Conservation (phyloP, 2,113 vertebrate genomes). For the Peucedramus taeniatus region DNA sequence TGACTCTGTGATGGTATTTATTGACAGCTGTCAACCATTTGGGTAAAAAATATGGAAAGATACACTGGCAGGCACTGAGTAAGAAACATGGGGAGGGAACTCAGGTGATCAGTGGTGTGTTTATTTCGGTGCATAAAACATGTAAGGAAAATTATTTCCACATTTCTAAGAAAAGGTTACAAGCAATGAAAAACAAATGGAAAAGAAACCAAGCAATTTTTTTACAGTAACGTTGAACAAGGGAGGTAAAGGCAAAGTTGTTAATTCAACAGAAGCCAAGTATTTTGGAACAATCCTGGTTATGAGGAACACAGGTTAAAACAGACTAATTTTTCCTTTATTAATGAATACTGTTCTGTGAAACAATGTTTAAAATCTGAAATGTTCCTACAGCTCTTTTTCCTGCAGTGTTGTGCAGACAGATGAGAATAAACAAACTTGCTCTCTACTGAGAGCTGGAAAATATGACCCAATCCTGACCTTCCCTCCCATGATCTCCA, state of each 20-base stretch:
- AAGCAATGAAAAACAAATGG: background rate
- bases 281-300: background rate
- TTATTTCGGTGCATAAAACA: constrained; percentile 29
- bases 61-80: background rate
- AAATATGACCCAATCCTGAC: background rate
- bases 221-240: constrained; percentile 19
- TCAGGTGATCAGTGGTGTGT: background rate
- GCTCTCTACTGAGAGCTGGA: background rate
- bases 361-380: background rate
- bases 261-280: background rate
- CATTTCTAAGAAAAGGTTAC: background rate
- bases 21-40: background rate
- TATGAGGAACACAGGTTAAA: background rate
- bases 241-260: background rate
- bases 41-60: background rate
- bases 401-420: background rate
- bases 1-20: background rate
- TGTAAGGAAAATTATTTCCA: background rate
- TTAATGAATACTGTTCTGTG: background rate
- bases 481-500: background rate
- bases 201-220: background rate
- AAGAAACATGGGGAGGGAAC: background rate
- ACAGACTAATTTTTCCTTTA: background rate
- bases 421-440: background rate
- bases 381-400: background rate